Percentiles rank a stretch among this genome's conserved stretches.
These are phyloP conservation scores for Drosophila tristis DNA, from an alignment of 1,140 invertebrate genomes.

Conservation along the genomic window DNA sequence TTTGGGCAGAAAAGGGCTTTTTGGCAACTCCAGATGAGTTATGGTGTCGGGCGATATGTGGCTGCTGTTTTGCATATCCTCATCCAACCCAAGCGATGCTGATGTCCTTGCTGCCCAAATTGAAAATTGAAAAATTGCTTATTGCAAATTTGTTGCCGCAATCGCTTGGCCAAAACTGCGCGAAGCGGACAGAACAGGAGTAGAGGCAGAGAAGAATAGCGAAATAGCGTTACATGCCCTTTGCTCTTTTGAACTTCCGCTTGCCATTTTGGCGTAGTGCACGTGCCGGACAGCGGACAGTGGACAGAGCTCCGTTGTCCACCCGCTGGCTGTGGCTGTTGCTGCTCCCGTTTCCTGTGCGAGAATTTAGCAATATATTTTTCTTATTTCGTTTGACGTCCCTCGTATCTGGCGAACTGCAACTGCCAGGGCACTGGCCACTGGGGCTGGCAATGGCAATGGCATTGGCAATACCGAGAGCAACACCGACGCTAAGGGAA, in stretches of 20 bases:
- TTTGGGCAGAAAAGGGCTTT: slow-evolving; percentile 26
- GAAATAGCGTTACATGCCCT: slow-evolving; percentile 70
- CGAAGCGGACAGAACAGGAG: slow-evolving; percentile 13
- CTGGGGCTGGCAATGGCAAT: slow-evolving; percentile 27
- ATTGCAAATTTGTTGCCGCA: slow-evolving; percentile 80
- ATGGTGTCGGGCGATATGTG: slow-evolving; percentile 45
- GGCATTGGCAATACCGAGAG: slow-evolving; percentile 51
- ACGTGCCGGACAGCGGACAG: slow-evolving; percentile 57
- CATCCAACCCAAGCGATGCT: slow-evolving; percentile 39
- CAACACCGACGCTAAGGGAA: slow-evolving; percentile 11
- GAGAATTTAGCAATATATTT: slow-evolving; percentile 77
- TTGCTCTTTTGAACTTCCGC: slow-evolving; percentile 77
- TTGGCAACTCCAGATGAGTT: slow-evolving; percentile 41
- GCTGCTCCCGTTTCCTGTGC: slow-evolving; percentile 59
- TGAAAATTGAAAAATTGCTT: slow-evolving; percentile 83
- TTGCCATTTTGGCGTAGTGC: slow-evolving; percentile 70
- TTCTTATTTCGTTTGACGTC: slow-evolving; percentile 72
- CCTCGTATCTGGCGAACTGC: slow-evolving; percentile 51
- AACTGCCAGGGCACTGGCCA: slow-evolving; percentile 20
- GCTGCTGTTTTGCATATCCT: slow-evolving; percentile 65
- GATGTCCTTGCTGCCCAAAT: slow-evolving; percentile 68
- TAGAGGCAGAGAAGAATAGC: slow-evolving; percentile 17
- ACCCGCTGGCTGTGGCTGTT: slow-evolving; percentile 38
- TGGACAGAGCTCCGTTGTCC: slow-evolving; percentile 31
- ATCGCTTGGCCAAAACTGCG: slow-evolving; percentile 63